These are phyloP conservation scores for Talpa occidentalis DNA, from an alignment of 2,113 vertebrate genomes.

Conservation along the genomic window DNA sequence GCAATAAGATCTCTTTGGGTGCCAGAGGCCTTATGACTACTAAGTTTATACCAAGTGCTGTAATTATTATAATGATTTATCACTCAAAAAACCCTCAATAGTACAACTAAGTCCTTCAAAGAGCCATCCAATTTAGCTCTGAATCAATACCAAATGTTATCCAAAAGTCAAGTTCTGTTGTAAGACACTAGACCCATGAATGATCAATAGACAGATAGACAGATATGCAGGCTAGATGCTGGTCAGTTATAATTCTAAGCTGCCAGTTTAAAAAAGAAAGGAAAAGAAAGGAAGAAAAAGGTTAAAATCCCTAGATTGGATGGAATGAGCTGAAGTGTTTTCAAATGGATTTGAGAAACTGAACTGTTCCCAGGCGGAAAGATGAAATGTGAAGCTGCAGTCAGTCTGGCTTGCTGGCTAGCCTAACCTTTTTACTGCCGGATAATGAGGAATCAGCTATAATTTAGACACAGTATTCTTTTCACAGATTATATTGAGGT, in stretches of 20 bases:
- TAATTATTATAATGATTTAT: conserved; percentile 76
- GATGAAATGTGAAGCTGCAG: conserved; percentile 70
- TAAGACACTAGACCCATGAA: conserved; percentile 70
- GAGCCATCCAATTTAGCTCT: conserved; percentile 73
- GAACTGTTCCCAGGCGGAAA: conserved; percentile 78
- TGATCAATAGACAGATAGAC: conserved; percentile 69
- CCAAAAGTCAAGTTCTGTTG: conserved; percentile 78
- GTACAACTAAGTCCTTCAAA: conserved; percentile 71
- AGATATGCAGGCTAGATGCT: background rate
- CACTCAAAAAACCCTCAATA: conserved; percentile 62
- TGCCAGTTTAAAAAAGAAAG: conserved; percentile 36
- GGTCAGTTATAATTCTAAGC: conserved; percentile 71
- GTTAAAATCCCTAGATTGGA: conserved; percentile 75
- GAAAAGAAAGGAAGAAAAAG: conserved; percentile 62
- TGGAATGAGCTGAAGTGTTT: conserved; percentile 79
- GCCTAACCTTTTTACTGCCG: conserved; percentile 82
- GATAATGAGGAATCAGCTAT: conserved; percentile 82
- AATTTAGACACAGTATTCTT: conserved; percentile 82
- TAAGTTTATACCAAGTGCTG: conserved; percentile 61
- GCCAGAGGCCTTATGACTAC: conserved; percentile 55
- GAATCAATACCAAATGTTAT: conserved; percentile 81
- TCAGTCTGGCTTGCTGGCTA: conserved; percentile 83
- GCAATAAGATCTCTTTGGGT: conserved; percentile 40
- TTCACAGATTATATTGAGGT: conserved; percentile 77
- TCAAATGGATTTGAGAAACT: conserved; percentile 79